Conservation (phyloP, 2,113 vertebrate genomes). For the Ameiurus melas region DNA sequence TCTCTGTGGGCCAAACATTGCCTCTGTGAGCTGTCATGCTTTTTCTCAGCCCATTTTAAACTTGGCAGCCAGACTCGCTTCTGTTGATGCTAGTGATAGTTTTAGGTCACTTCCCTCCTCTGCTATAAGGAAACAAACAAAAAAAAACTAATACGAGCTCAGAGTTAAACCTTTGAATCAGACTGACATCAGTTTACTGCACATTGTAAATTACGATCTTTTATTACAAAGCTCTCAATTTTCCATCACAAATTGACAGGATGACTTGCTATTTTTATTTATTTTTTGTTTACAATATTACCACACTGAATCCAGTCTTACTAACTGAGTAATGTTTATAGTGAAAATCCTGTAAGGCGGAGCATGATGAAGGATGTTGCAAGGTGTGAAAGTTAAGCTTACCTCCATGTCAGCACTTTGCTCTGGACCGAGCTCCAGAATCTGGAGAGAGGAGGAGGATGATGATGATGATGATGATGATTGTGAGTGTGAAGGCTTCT, state of each 20-base stretch:
- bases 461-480: conserved; percentile 24
- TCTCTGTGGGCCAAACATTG: conserved; percentile 13
- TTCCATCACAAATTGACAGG: background rate
- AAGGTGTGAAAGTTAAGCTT: conserved; percentile 16
- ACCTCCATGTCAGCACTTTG: conserved; percentile 40
- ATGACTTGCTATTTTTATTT: conserved; percentile 6
- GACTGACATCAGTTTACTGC: background rate
- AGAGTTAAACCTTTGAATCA: background rate
- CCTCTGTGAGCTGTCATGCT: conserved; percentile 10
- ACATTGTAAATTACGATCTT: background rate
- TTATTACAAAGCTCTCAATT: background rate
- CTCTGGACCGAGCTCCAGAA: no score
- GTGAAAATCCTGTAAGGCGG: background rate
- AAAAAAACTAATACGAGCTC: background rate
- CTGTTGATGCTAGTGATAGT: conserved; percentile 36
- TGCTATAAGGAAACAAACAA: background rate
- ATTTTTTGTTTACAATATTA: background rate
- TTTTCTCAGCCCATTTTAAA: conserved; percentile 40
- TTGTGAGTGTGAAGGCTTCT: background rate
- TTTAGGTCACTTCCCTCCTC: conserved; percentile 27
- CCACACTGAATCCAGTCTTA: background rate
- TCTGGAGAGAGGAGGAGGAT: no score
- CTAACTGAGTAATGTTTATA: background rate
- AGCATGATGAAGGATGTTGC: background rate
- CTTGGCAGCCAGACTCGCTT: background rate